Base-by-base conservation (phyloP, 2,797 vertebrate genomes). In the Rhabdomys pumilio region DNA sequence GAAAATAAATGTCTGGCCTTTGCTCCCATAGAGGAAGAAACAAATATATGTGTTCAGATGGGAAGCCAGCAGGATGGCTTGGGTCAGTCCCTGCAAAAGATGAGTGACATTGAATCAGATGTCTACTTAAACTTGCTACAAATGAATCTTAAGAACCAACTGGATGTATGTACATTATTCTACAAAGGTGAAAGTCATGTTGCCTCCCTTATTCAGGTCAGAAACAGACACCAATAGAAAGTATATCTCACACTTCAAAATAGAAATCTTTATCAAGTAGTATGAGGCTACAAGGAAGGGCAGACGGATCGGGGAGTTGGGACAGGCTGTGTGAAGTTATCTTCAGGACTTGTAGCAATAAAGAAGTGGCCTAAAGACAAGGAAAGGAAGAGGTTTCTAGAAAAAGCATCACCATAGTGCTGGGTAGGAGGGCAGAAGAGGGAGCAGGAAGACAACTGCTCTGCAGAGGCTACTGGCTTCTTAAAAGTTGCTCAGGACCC, bases 341-440 rank as follows among this genome's bases (percentile, higher is more conserved):
- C 20, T n/a, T 15, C 12, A 7, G 15, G 8, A 20, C 24, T 92
- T 41, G 13, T 15, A 89, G 50, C 19, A 29, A 38, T 38, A 65
- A 86, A 26, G 65, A 73, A 34, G 9, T 38, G 55, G 75, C 22
- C 24, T 83, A 72, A 38, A 31, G 38, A 26, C 5, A 57, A 50
- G 31, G 47, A 55, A 31, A 29, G 19, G 50, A 47, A 50, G 31
- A 26, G 22, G 6, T 3, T 47, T 47, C 57, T 59, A 14, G 69
- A 59, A 26, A 65, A 3, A 8, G 9, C 24, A 47, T 7, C 1
- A 0, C 1, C n/a, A 0, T 22, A 1, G 1, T 31, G 19, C 41
- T 4, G 55, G 19, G 1, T 6, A 65, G 47, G 24, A 38, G 38
- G 6, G 47, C 20, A 79, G 53, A 63, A 44, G n/a, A 81, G 55